Evolutionary conservation across 2,113 vertebrate species (phyloP), one percentile per base, ranked within the genome.

Genomic region (Amblyopsis rosae): DNA sequence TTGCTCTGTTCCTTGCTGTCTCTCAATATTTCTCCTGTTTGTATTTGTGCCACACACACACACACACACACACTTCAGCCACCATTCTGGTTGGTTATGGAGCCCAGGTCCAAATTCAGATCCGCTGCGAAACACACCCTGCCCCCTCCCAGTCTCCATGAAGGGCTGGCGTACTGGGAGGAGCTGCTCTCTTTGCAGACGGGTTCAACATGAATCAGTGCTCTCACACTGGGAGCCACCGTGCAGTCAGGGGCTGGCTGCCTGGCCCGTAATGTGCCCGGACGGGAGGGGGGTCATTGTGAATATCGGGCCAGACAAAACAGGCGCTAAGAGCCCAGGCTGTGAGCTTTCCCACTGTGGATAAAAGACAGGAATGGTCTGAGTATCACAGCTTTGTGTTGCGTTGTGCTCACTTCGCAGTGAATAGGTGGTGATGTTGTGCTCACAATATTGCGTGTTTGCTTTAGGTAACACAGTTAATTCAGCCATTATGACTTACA

Each of bases 181-280:
- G 86, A 65, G 87, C 86, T 89, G 85, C 86, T 87, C 88, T 89
- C 26, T 89, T 89, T 91, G 77, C 81, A 84, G 81, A 83, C 83
- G 85, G 83, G 85, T 84, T 79, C 85, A 75, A 82, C 81, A 91
- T 88, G 88, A 89, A 89, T 91, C 85, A 87, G 74, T 79, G 79
- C 84, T 84, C 4, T 65, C 84, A 85, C 88, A 81, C 84, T 5
- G 85, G 83, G 85, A 87, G 85, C 85, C 82, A 64, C 77, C 72
- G 83, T 87, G 84, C 82, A 82, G 80, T 87, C 67, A 54, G 86
- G 82, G 88, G 79, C 83, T 72, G 83, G 78, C 80, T 70, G 87
- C 75, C 76, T 26, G 7, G 57, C 80, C 65, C 51, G 84, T 88
- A 88, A 89, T 89, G 83, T 79, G 79, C 74, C 3, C 83, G 84